Evolutionary conservation across 2,797 vertebrate species (phyloP).

Genomic region (Pseudochromis fuscus): DNA sequence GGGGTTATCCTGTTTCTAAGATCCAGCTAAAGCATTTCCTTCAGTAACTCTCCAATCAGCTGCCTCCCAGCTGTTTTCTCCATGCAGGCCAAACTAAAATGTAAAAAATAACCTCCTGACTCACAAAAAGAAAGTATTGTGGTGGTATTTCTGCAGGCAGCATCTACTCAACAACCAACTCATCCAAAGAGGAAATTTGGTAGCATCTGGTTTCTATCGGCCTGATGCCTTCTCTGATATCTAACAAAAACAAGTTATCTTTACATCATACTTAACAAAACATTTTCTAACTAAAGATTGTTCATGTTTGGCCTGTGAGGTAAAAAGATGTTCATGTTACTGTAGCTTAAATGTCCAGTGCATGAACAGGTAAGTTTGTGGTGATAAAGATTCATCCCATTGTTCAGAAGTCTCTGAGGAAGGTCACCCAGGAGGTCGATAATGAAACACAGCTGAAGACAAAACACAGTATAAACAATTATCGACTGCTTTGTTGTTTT

Average conservation of each 20-base stretch:
- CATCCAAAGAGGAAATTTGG: constrained; percentile 1
- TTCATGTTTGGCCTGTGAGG: background rate
- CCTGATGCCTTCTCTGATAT: background rate
- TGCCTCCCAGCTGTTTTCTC: background rate
- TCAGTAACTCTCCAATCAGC: constrained; percentile 13
- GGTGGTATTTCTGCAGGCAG: background rate
- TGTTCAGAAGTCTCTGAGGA: background rate
- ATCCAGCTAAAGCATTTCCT: constrained; percentile 23
- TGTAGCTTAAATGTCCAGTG: constrained; percentile 3
- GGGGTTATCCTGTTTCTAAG: background rate
- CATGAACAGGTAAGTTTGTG: background rate
- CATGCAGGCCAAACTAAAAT: background rate
- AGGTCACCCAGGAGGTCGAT: background rate
- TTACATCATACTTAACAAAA: background rate
- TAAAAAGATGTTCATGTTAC: background rate
- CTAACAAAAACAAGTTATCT: background rate
- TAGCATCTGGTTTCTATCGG: background rate
- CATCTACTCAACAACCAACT: background rate
- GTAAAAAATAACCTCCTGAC: background rate
- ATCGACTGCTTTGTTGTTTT: too few species aligned
- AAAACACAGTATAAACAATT: background rate
- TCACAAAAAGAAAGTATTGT: background rate
- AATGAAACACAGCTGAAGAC: constrained; percentile 12
- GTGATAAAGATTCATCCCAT: background rate
- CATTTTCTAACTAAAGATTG: background rate